A percentile compares a stretch with the other conserved stretches of the same genome.
Conservation (phyloP, 2,888 invertebrate genomes). For the Cryptophagus acutangulus region DNA sequence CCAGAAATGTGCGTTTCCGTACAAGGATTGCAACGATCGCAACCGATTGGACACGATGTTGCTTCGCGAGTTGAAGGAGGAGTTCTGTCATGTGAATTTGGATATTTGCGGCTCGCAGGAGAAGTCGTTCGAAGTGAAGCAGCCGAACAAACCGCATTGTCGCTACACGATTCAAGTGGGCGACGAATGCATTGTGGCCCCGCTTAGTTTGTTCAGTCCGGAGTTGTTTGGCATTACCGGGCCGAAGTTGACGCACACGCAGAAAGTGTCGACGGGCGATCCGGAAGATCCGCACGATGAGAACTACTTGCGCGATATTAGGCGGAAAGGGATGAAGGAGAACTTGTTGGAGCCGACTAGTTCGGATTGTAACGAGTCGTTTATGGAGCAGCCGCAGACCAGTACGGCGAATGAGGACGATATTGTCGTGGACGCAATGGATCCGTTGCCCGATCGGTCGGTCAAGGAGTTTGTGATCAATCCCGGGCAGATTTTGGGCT, state of each 20-base stretch:
- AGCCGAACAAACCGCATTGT: conserved; percentile 62
- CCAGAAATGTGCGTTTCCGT: conserved; percentile 86
- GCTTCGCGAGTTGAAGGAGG: conserved; percentile 80
- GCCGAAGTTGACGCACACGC: conserved; percentile 65
- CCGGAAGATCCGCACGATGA: conserved; percentile 93
- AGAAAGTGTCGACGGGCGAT: conserved; percentile 67
- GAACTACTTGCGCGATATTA: conserved; percentile 84
- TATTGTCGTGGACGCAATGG: conserved; percentile 65
- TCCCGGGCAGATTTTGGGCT: conserved; percentile 74
- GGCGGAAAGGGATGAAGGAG: conserved; percentile 57
- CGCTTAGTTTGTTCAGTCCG: conserved; percentile 81
- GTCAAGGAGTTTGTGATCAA: conserved; percentile 64
- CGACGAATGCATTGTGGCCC: conserved; percentile 90
- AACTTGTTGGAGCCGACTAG: conserved; percentile 51
- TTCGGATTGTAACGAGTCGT: conserved; percentile 48
- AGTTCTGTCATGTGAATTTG: conserved; percentile 85
- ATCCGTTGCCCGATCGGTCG: conserved; percentile 40
- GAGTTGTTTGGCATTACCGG: conserved; percentile 85
- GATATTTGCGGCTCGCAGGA: conserved; percentile 86
- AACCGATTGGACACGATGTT: conserved; percentile 73
- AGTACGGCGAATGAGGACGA: conserved; percentile 61
- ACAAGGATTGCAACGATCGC: conserved; percentile 71
- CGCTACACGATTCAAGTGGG: conserved; percentile 75
- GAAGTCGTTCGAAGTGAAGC: conserved; percentile 70
- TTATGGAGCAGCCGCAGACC: conserved; percentile 51